Evolutionary conservation across 2,888 invertebrate species (phyloP).

Genomic region (Lithophane leautieri): DNA sequence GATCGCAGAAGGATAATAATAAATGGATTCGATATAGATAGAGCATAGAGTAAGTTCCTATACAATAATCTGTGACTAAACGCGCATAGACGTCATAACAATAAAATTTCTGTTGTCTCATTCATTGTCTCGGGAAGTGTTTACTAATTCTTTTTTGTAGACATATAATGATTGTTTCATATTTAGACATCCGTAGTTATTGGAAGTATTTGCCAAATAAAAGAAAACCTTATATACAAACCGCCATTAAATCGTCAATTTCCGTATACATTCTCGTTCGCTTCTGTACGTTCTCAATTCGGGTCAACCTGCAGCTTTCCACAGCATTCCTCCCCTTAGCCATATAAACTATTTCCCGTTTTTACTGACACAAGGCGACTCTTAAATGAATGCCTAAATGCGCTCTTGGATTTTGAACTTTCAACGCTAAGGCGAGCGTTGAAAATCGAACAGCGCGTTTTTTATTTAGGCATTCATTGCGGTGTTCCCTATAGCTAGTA

Average conservation of each 20-base stretch:
- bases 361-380: not conserved
- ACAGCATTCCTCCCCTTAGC: not conserved
- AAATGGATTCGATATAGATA: too few species aligned
- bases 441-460: not conserved
- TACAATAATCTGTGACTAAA: too few species aligned
- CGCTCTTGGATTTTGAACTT: not conserved
- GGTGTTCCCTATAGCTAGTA: not conserved
- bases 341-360: slow-evolving; percentile 47
- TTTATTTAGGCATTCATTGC: not conserved
- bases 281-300: not conserved
- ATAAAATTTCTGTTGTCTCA: too few species aligned
- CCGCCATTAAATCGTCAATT: not conserved
- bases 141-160: not conserved
- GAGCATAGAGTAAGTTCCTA: not conserved
- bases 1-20: too few species aligned
- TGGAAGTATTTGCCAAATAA: not conserved
- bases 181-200: not conserved
- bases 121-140: too few species aligned
- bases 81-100: too few species aligned
- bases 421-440: not conserved
- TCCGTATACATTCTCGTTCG: too few species aligned
- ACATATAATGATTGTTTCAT: too few species aligned
- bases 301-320: slow-evolving; percentile 1
- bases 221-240: not conserved
- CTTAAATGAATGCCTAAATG: not conserved